Evolutionary conservation across 1,140 invertebrate species (phyloP).

Genomic region (Papilio polyxenes): DNA sequence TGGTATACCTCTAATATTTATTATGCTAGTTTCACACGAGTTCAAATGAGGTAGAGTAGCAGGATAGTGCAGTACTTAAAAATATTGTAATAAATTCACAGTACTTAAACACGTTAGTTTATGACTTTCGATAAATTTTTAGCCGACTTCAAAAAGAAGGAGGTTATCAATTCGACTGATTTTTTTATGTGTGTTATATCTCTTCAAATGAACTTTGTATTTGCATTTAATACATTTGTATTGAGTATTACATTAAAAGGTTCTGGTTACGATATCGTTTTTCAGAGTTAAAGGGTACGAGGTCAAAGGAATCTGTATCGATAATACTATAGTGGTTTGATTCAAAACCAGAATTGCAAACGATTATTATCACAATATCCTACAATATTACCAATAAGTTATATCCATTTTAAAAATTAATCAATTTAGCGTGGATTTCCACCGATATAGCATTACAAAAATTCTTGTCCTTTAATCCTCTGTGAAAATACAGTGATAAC

Average conservation of each 20-base stretch:
- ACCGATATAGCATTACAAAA: too few relatives aligned
- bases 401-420: too few relatives aligned
- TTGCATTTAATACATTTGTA: neutral
- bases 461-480: too few relatives aligned
- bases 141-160: too few relatives aligned
- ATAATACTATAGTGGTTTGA: neutral
- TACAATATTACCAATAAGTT: neutral
- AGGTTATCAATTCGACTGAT: too few relatives aligned
- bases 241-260: neutral
- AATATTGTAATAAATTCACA: too few relatives aligned
- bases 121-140: neutral
- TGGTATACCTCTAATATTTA: neutral
- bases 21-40: neutral
- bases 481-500: too few relatives aligned
- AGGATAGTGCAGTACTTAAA: too few relatives aligned
- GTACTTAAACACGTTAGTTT: neutral
- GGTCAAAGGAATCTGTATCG: constrained; percentile 3
- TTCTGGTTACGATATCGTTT: neutral
- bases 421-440: too few relatives aligned
- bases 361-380: neutral
- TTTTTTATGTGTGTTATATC: too few relatives aligned
- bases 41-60: too few relatives aligned
- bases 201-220: neutral
- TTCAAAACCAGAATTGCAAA: neutral
- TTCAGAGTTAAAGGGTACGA: neutral